Conservation (phyloP, 2,888 invertebrate species). For the Penaeus monodon region DNA sequence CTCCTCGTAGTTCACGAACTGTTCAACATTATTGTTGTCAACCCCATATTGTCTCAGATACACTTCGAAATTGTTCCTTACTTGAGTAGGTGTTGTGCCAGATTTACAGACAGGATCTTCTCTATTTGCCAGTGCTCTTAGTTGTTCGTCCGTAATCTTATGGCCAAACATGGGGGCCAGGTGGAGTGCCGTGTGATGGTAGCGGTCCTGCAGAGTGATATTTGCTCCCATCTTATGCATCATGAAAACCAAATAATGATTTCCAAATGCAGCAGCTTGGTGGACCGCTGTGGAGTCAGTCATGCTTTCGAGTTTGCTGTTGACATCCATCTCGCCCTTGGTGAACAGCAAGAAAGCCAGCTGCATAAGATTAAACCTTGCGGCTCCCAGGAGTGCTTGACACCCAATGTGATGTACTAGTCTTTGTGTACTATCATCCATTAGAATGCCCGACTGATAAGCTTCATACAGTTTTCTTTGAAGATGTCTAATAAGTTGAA, state of each 20-base stretch:
- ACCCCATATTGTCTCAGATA: conserved; percentile 8
- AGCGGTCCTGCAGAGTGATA: not conserved
- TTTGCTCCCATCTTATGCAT: not conserved
- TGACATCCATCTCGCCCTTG: conserved; percentile 5
- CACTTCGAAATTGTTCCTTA: not conserved
- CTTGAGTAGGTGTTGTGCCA: not conserved
- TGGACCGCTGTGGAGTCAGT: conserved; percentile 25
- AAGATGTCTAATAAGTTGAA: not conserved
- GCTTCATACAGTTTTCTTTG: conserved; percentile 18
- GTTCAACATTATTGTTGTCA: not conserved
- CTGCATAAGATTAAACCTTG: conserved; percentile 21
- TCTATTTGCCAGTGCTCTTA: not conserved
- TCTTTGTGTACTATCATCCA: not conserved
- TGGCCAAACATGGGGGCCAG: conserved; percentile 42
- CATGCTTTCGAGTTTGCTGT: not conserved
- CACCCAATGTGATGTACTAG: not conserved
- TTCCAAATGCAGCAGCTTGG: conserved; percentile 33
- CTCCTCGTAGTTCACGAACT: not conserved
- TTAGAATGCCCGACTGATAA: not conserved
- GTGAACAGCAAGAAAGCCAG: conserved; percentile 6
- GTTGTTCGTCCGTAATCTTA: not conserved
- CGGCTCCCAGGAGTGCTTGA: not conserved
- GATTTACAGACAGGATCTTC: not conserved
- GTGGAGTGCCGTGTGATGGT: conserved; percentile 10
- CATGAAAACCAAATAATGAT: conserved; percentile 12